phyloP scores from a whole-genome alignment of 2,113 vertebrate species.

The Siphamia tubifer region DNA sequence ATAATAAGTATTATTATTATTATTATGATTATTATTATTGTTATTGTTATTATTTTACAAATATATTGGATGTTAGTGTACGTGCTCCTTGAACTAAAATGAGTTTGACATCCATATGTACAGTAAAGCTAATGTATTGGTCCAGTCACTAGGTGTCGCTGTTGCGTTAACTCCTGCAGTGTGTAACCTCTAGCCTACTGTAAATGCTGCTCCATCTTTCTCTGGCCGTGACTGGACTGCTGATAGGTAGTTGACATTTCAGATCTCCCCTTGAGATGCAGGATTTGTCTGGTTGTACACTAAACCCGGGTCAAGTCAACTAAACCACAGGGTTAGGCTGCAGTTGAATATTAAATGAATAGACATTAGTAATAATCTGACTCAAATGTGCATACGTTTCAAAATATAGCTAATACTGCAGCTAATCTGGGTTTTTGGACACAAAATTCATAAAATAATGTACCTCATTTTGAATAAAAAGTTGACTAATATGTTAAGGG shows the following conservation, averaged over 20 bases:
- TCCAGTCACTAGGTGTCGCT: constrained; percentile 30
- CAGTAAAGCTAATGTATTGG: too few species aligned
- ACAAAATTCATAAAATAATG: background rate
- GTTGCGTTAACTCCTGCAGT: background rate
- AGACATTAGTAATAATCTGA: too few species aligned
- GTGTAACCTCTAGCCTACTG: background rate
- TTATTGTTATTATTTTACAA: too few species aligned
- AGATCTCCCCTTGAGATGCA: constrained; percentile 18
- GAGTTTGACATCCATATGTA: too few species aligned
- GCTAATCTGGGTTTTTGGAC: background rate
- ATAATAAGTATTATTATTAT: too few species aligned
- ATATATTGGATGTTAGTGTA: too few species aligned
- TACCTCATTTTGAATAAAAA: background rate
- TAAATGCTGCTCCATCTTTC: constrained; percentile 31
- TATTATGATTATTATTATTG: too few species aligned
- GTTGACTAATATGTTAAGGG: background rate
- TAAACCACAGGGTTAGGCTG: background rate
- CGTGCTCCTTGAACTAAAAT: too few species aligned
- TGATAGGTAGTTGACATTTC: constrained; percentile 51
- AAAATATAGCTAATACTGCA: too few species aligned
- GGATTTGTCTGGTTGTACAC: constrained; percentile 12
- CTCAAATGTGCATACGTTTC: too few species aligned
- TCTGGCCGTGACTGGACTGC: constrained; percentile 57
- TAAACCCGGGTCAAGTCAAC: background rate
- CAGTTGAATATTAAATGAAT: background rate